A percentile compares a stretch with the other conserved stretches of the same genome.
Conservation (phyloP, 1,140 invertebrate species). For the Cephus cinctus region DNA sequence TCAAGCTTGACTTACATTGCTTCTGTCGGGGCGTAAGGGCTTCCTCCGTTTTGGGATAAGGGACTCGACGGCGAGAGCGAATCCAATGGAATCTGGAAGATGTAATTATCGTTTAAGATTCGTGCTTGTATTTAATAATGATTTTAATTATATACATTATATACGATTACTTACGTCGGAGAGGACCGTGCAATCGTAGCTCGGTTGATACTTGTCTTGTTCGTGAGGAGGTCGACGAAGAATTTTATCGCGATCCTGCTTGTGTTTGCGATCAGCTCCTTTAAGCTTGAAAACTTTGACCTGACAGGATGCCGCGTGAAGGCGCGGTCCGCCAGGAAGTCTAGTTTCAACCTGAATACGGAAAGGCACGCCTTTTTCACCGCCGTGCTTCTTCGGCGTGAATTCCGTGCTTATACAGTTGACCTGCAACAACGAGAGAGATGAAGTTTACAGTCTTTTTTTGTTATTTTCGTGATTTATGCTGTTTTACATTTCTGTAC, state of each 20-base stretch:
- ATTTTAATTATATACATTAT: neutral
- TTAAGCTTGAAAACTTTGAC: slow-evolving; percentile 92
- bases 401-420: slow-evolving; percentile 98
- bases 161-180: slow-evolving; percentile 68
- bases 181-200: slow-evolving; percentile 92
- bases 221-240: slow-evolving; percentile 80
- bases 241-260: slow-evolving; percentile 95
- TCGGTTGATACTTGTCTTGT: slow-evolving; percentile 93
- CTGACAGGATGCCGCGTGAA: slow-evolving; percentile 93
- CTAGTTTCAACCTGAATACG: slow-evolving; percentile 88
- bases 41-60: slow-evolving; percentile 36
- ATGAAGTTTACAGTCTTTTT: slow-evolving; percentile 7
- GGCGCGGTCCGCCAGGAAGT: slow-evolving; percentile 50
- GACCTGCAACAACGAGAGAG: slow-evolving; percentile 60
- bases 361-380: slow-evolving; percentile 96
- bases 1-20: slow-evolving; percentile 46
- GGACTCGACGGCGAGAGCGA: slow-evolving; percentile 38
- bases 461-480: neutral
- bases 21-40: slow-evolving; percentile 37
- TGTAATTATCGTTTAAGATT: slow-evolving; percentile 7
- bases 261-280: slow-evolving; percentile 96
- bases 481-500: slow-evolving; percentile 2
- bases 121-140: neutral
- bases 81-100: slow-evolving; percentile 52
- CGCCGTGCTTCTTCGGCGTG: slow-evolving; percentile 96